Evolutionary conservation across 2,888 invertebrate species (phyloP).

Genomic region (Polyommatus iphigenia): DNA sequence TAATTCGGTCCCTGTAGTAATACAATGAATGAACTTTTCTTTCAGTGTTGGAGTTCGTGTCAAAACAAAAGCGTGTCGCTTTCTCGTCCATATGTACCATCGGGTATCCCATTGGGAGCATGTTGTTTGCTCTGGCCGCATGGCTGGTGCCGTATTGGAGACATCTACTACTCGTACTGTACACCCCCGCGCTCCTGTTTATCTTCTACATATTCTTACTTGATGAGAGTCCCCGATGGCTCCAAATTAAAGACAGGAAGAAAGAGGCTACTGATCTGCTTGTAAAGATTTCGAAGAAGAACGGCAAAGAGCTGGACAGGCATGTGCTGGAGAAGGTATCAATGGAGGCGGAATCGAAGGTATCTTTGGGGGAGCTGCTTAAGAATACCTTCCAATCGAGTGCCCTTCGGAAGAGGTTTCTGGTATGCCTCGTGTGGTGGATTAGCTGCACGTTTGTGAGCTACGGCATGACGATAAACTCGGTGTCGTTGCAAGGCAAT

Average conservation of each 20-base stretch:
- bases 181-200: conserved; percentile 84
- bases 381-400: conserved; percentile 60
- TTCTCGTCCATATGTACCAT: conserved; percentile 53
- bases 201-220: conserved; percentile 83
- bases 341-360: conserved; percentile 49
- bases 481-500: conserved; percentile 86
- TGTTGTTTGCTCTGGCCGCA: conserved; percentile 51
- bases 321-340: conserved; percentile 51
- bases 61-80: conserved; percentile 56
- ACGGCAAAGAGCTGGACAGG: conserved; percentile 57
- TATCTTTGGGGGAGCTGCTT: conserved; percentile 50
- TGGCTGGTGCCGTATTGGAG: conserved; percentile 84
- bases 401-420: conserved; percentile 57
- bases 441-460: conserved; percentile 87
- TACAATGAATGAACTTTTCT: conserved; percentile 36
- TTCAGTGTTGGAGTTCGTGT: conserved; percentile 64
- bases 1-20: not conserved
- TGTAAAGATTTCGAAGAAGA: conserved; percentile 78
- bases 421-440: conserved; percentile 69
- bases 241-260: conserved; percentile 84
- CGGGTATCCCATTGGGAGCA: conserved; percentile 54
- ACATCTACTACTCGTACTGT: conserved; percentile 82
- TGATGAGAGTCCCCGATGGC: conserved; percentile 90
- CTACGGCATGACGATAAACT: conserved; percentile 87
- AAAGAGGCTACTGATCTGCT: conserved; percentile 83